Conservation (phyloP, 2,797 vertebrate genomes). For the Typhlichthys subterraneus region DNA sequence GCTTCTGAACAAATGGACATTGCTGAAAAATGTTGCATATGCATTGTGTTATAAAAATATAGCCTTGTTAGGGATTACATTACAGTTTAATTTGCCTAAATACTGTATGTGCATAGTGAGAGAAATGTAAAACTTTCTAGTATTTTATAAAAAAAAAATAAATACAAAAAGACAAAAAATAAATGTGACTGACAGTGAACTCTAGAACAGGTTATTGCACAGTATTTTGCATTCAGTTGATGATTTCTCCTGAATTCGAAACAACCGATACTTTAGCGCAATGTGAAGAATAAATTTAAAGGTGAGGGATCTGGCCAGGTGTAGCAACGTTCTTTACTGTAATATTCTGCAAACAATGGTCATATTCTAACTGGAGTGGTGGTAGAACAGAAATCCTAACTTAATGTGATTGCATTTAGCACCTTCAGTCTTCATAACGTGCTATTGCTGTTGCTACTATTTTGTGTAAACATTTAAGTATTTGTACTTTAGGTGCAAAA, state of each 20-base stretch:
- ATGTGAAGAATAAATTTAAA: slow-evolving; percentile 11
- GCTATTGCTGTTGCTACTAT: slow-evolving; percentile 7
- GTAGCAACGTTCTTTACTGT: not conserved
- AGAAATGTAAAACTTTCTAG: not conserved
- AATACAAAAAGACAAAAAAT: no score
- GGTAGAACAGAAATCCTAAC: slow-evolving; percentile 5
- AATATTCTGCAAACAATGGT: not conserved
- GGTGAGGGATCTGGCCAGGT: not conserved
- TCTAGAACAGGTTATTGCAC: slow-evolving; percentile 29
- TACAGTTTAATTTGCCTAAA: no score
- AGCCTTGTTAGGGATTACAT: slow-evolving; percentile 9
- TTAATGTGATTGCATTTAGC: not conserved
- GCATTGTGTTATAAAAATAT: slow-evolving; percentile 30
- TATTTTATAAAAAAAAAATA: slow-evolving; percentile 3
- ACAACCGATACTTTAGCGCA: not conserved
- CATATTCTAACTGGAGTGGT: not conserved
- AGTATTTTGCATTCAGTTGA: slow-evolving; percentile 17
- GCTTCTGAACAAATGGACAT: slow-evolving; percentile 29
- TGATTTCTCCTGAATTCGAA: slow-evolving; percentile 21
- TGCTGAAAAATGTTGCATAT: slow-evolving; percentile 36
- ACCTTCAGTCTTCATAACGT: slow-evolving; percentile 1
- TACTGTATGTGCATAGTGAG: not conserved
- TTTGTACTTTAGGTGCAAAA: slow-evolving; percentile 22
- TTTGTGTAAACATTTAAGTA: slow-evolving; percentile 16
- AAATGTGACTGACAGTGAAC: slow-evolving; percentile 15